A percentile compares a stretch with the other conserved stretches of the same genome.
phyloP scores from a whole-genome alignment of 2,797 vertebrate species.

The Antrozous pallidus region DNA sequence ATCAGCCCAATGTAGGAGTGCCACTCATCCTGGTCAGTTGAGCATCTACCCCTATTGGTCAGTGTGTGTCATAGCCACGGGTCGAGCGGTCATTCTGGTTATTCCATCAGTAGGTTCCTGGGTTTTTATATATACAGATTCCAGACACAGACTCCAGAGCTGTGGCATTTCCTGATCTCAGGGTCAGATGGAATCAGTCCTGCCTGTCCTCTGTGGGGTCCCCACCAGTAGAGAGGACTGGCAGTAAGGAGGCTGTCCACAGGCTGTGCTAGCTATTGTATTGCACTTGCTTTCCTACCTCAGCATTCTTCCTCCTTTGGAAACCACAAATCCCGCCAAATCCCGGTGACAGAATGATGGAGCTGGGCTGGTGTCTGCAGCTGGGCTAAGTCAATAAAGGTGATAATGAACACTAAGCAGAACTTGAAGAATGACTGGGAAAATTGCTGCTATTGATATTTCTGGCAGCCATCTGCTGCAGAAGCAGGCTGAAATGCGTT shows the following conservation, averaged over 20 bases:
- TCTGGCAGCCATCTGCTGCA: conserved; percentile 50
- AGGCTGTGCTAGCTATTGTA: not conserved
- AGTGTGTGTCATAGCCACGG: too few species aligned
- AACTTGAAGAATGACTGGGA: conserved; percentile 61
- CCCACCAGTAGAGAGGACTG: accelerated
- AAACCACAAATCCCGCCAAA: conserved; percentile 35
- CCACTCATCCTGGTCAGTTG: too few species aligned
- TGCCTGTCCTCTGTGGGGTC: not conserved
- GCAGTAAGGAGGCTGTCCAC: too few species aligned
- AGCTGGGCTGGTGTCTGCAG: conserved; percentile 43
- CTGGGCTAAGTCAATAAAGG: conserved; percentile 66
- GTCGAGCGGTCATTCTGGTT: too few species aligned
- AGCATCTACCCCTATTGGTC: too few species aligned
- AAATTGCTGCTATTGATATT: conserved; percentile 61
- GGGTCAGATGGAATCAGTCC: not conserved
- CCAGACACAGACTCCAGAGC: not conserved
- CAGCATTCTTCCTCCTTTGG: not conserved
- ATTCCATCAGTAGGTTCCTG: too few species aligned
- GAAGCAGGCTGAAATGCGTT: not conserved
- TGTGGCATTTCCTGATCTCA: not conserved
- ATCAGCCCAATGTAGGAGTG: too few species aligned
- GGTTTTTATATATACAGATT: too few species aligned
- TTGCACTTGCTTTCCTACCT: not conserved
- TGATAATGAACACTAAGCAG: conserved; percentile 68
- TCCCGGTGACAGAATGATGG: conserved; percentile 50